Evolutionary conservation across 1,140 invertebrate species (phyloP).

Genomic region (Neelides sp.): DNA sequence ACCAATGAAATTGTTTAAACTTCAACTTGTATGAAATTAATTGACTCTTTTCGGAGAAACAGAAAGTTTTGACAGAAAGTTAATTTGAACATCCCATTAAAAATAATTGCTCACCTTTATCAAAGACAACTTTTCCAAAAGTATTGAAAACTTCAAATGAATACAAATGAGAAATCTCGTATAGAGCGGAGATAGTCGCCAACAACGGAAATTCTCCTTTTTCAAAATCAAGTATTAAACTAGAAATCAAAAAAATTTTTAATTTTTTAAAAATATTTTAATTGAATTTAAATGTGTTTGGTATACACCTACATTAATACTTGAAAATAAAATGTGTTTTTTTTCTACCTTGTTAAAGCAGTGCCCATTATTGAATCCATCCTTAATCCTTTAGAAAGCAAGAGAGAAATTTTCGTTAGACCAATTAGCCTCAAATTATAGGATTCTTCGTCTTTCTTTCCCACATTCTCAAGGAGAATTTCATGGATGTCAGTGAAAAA

Average conservation of each 20-base stretch:
- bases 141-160: constrained; percentile 15
- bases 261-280: not conserved
- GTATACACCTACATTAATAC: not conserved
- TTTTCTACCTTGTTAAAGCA: constrained; percentile 4
- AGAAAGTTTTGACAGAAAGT: too few species aligned
- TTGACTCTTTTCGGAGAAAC: too few species aligned
- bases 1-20: too few species aligned
- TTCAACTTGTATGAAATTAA: too few species aligned
- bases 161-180: constrained; percentile 12
- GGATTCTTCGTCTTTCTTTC: constrained; percentile 15
- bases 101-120: too few species aligned
- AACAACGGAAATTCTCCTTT: constrained; percentile 5
- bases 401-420: constrained; percentile 17
- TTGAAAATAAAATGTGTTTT: not conserved
- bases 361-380: constrained; percentile 18
- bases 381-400: constrained; percentile 11
- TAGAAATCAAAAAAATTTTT: not conserved
- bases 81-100: too few species aligned
- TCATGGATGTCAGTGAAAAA: constrained; percentile 25
- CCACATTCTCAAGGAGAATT: constrained; percentile 8
- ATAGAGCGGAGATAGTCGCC: constrained; percentile 15
- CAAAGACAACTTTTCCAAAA: constrained; percentile 11
- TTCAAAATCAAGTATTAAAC: constrained; percentile 16
- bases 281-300: not conserved
- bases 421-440: constrained; percentile 16